Percentiles rank a stretch among this genome's conserved stretches.
phyloP scores from a whole-genome alignment of 2,797 vertebrate species.

The Poeciliopsis presidionis region DNA sequence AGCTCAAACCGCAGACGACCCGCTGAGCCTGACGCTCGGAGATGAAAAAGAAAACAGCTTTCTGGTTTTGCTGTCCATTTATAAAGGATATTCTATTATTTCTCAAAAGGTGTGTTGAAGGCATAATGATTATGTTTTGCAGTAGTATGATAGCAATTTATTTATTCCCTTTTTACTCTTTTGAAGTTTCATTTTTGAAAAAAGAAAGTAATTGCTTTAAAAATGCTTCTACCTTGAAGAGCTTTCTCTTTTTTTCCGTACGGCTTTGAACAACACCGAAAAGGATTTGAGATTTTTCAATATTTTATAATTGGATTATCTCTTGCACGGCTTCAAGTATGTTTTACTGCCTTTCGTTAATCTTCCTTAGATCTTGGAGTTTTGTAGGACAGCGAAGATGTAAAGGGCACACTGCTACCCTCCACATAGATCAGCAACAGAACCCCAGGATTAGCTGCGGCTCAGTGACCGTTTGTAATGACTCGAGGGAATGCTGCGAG shows the following conservation, averaged over 20 bases:
- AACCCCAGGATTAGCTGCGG: not conserved
- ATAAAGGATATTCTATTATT: not conserved
- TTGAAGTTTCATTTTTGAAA: not conserved
- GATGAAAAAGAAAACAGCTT: not conserved
- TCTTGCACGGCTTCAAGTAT: not conserved
- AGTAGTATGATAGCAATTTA: not conserved
- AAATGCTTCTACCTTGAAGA: not conserved
- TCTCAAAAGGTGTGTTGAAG: not conserved
- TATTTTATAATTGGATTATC: not conserved
- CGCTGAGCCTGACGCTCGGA: not conserved
- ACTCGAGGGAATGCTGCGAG: not conserved
- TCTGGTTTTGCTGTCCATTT: not conserved
- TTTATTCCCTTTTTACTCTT: not conserved
- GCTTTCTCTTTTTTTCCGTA: not conserved
- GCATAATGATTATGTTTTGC: not conserved
- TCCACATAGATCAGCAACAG: not conserved
- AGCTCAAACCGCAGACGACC: too few species aligned
- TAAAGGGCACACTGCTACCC: not conserved
- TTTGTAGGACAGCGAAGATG: not conserved
- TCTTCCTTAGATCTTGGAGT: not conserved
- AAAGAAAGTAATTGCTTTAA: not conserved
- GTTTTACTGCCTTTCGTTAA: not conserved
- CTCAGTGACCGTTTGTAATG: conserved; percentile 1
- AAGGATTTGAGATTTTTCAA: not conserved
- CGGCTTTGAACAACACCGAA: not conserved